These are phyloP conservation scores for Arenicola marina DNA, from an alignment of 2,888 invertebrate genomes.

Conservation along the genomic window DNA sequence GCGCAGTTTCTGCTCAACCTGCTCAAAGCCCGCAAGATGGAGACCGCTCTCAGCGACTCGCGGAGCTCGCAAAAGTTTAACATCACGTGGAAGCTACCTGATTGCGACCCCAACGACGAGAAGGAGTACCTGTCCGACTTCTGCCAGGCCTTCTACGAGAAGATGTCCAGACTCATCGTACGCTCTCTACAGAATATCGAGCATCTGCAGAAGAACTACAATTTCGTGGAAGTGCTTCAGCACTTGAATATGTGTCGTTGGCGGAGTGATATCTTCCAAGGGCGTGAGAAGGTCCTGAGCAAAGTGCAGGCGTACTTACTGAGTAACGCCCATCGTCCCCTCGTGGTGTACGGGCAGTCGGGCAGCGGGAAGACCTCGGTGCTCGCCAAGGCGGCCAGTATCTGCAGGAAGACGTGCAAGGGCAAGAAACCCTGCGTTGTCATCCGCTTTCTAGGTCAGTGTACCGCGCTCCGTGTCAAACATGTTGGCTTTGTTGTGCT, in stretches of 20 bases:
- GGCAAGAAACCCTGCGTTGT: slow-evolving; percentile 13
- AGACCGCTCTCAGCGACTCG: slow-evolving; percentile 1
- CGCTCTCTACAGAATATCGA: slow-evolving; percentile 3
- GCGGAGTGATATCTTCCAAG: slow-evolving; percentile 31
- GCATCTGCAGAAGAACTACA: slow-evolving; percentile 11
- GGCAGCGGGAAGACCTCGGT: slow-evolving; percentile 41
- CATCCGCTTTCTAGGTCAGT: slow-evolving; percentile 19
- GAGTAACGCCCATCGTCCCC: slow-evolving; percentile 14
- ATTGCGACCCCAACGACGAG: slow-evolving; percentile 12
- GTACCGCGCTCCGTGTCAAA: no score
- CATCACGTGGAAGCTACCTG: slow-evolving; percentile 16
- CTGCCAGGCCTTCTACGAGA: slow-evolving; percentile 18
- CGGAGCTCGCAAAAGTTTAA: slow-evolving; percentile 18
- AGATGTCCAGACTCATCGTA: slow-evolving; percentile 17
- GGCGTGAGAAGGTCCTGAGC: slow-evolving; percentile 27
- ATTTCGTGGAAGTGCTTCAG: slow-evolving; percentile 36
- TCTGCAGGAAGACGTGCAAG: slow-evolving; percentile 28
- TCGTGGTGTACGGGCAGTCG: slow-evolving; percentile 35
- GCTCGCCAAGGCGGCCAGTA: slow-evolving; percentile 36
- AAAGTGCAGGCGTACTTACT: slow-evolving; percentile 18
- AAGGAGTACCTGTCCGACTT: slow-evolving; percentile 15
- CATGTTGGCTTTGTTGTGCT: no score
- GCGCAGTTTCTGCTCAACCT: slow-evolving; percentile 24
- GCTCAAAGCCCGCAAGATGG: slow-evolving; percentile 17
- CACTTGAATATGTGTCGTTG: slow-evolving; percentile 29